Evolutionary conservation across 2,113 vertebrate species (phyloP), one percentile per base, ranked within the genome.

Genomic region (Tenebrosternarchus preto): DNA sequence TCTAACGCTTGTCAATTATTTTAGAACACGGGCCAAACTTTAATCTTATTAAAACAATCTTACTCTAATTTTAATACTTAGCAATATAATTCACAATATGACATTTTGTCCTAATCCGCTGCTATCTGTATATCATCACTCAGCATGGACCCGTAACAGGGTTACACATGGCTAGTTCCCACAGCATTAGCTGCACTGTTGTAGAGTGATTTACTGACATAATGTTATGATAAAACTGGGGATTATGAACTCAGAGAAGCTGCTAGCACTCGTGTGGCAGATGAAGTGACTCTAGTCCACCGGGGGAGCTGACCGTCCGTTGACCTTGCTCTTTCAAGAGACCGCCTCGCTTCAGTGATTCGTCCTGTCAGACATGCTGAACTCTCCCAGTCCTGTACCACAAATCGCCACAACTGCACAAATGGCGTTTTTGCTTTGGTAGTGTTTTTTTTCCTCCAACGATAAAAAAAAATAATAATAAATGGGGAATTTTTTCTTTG

Each of bases 271-370:
- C 17, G 59, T 25, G 55, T 70, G 66, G 59, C 53, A 24, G 43
- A 61, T 20, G 24, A 68, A 69, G 63, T 29, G 46, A n/a, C 50
- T 76, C 33, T 36, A 4, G 33, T 36, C 33, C 22, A 29, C 22
- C 15, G 74, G 3, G 69, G 63, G 16, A 60, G 27, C 72, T 25
- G 68, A 80, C 78, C 57, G 1, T 2, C 8, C 3, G 11, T 22
- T 75, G 75, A 86, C 73, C 85, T 50, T 50, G 9, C 60, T 24
- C 81, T 59, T 78, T 85, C 64, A 80, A 24, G 57, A 66, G 43
- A 73, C 24, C 50, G 46, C 60, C 55, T 68, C 20, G 31, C 50
- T 56, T 66, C 59, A 64, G 56, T 25, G 78, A 85, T 70, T 24
- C 25, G 68, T 31, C 70, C 64, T 50, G 29, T 36, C 33, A 36